A percentile compares a stretch with the other conserved stretches of the same genome.
phyloP scores from a whole-genome alignment of 2,888 invertebrate species.

The Nudaria mundana region DNA sequence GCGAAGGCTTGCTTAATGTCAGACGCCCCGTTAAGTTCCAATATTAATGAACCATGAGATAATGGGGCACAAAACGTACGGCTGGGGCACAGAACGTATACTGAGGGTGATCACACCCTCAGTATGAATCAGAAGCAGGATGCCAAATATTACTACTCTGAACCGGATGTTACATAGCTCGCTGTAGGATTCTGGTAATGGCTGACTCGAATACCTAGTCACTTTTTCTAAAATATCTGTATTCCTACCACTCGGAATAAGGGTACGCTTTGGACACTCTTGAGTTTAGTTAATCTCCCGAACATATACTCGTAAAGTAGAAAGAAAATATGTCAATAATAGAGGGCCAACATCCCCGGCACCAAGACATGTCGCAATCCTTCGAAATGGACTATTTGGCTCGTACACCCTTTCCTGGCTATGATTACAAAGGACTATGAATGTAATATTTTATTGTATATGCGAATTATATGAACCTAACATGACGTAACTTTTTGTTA shows the following conservation, averaged over 20 bases:
- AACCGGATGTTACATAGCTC: constrained; percentile 23
- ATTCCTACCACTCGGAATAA: too few relatives aligned
- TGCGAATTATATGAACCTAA: constrained; percentile 6
- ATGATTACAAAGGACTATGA: constrained; percentile 20
- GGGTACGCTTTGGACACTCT: too few relatives aligned
- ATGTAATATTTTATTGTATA: constrained; percentile 15
- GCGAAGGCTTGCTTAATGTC: constrained; percentile 16
- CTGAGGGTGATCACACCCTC: constrained; percentile 24
- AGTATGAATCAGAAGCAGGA: constrained; percentile 30
- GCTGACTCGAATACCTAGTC: too few relatives aligned
- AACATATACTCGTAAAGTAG: too few relatives aligned
- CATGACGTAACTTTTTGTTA: constrained; percentile 4
- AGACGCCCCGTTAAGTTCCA: constrained; percentile 15
- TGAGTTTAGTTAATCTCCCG: too few relatives aligned
- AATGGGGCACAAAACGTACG: constrained; percentile 22
- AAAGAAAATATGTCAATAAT: too few relatives aligned
- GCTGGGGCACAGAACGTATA: too few relatives aligned
- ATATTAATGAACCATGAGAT: constrained; percentile 32
- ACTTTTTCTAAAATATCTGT: too few relatives aligned
- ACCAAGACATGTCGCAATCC: constrained; percentile 22
- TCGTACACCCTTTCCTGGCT: constrained; percentile 21
- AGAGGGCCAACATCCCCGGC: too few relatives aligned
- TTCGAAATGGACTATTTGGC: constrained; percentile 24
- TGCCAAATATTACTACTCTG: constrained; percentile 32
- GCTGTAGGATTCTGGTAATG: constrained; percentile 15